Conservation (phyloP, 2,797 vertebrate genomes). For the Notolepis coatsorum region DNA sequence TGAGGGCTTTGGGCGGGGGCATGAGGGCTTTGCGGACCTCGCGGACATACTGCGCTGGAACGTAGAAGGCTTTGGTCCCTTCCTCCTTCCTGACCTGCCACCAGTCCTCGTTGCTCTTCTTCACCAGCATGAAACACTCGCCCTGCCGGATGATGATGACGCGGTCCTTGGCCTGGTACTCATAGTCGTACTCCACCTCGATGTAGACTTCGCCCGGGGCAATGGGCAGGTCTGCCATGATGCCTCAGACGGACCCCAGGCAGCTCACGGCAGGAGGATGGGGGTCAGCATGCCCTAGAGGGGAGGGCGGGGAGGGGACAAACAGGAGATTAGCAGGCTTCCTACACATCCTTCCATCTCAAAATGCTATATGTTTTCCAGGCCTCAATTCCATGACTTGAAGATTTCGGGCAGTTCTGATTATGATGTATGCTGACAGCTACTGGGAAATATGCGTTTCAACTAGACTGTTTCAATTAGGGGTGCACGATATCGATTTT, state of each 20-base stretch:
- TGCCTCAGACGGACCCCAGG: constrained; percentile 52
- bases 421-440: too few relatives aligned
- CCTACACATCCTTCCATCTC: too few relatives aligned
- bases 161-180: constrained; percentile 93
- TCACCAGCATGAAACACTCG: constrained; percentile 92
- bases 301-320: constrained; percentile 25
- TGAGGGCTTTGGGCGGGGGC: constrained; percentile 87
- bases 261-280: constrained; percentile 47
- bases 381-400: too few relatives aligned
- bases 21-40: constrained; percentile 94
- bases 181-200: constrained; percentile 96
- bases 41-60: constrained; percentile 95
- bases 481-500: too few relatives aligned
- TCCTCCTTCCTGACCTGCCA: constrained; percentile 95
- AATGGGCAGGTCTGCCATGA: constrained; percentile 89
- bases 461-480: too few relatives aligned
- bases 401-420: too few relatives aligned
- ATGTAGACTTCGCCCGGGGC: constrained; percentile 88
- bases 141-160: constrained; percentile 91
- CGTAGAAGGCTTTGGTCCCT: constrained; percentile 90
- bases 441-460: too few relatives aligned
- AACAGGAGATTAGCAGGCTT: neutral
- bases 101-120: constrained; percentile 96
- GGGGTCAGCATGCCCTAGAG: constrained; percentile 46
- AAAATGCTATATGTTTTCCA: too few relatives aligned